Base-by-base conservation (phyloP, 1,140 invertebrate genomes). In the Diachasmimorpha longicaudata region DNA sequence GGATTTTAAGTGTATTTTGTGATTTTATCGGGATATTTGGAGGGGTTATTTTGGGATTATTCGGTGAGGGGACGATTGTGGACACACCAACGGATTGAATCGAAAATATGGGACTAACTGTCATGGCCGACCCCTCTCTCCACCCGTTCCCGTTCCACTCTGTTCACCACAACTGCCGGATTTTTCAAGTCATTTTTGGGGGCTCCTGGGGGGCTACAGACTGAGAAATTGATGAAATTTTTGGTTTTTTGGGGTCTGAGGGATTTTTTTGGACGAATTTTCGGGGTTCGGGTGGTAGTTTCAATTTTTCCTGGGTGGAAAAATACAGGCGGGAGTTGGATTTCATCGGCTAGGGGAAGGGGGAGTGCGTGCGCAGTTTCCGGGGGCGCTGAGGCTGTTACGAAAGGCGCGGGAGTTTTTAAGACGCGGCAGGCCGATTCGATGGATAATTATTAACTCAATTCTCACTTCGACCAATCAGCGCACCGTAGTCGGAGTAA, bases 51-150 rank as follows among this genome's bases (percentile, higher is more conserved):
- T 63, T 8, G 21, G 23, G 23, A 25, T 19, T 14, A 23, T 1
- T 63, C 23, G 10, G 21, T 25, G 58, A 14, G 23, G 19, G 19
- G 8, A 63, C 19, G 58, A 63, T 10, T 23, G 23, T 63, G 58
- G 58, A 55, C 63, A 74, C 58, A 74, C 58, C 72, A 74, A 68
- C 70, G 67, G 48, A 37, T 70, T 70, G 9, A 25, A 75, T 80
- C 70, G 81, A 83, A 83, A 85, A 84, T 84, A 82, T 79, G 80
- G 81, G 23, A 63, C 58, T 78, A 69, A 85, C 84, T 85, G 83
- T 85, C 82, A 85, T 84, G 82, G 83, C 82, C 52, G 83, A 63
- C 78, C 79, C 84, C 78, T 82, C 83, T 81, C 83, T 81, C 82
- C 79, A 80, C 78, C 80, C 80, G 58, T 25, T 63, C 81, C 80